These are phyloP conservation scores for Phaethon lepturus DNA, from an alignment of 2,113 vertebrate genomes.

Conservation along the genomic window DNA sequence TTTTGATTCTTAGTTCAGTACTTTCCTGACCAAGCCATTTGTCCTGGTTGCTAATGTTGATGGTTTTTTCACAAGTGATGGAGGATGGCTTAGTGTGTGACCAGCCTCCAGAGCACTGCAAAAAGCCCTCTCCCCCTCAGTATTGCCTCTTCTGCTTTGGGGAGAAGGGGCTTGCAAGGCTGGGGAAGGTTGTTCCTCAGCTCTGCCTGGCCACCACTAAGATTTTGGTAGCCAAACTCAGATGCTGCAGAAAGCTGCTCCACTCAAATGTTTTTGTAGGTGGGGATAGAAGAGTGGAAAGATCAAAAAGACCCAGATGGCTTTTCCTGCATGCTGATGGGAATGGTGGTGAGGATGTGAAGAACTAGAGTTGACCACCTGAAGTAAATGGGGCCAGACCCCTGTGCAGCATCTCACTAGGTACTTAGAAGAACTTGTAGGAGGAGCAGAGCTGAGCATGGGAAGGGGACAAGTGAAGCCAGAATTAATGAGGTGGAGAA, in stretches of 20 bases:
- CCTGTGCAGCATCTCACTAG: neutral
- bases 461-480: neutral
- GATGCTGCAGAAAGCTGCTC: neutral
- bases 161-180: neutral
- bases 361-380: neutral
- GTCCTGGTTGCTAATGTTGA: neutral
- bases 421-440: neutral
- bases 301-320: neutral
- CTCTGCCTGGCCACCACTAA: neutral
- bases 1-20: neutral
- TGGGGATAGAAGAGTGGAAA: neutral
- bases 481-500: neutral
- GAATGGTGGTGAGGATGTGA: neutral
- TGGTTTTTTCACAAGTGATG: neutral
- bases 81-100: accelerated
- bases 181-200: neutral
- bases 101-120: neutral
- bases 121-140: neutral
- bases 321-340: neutral
- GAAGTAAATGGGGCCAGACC: neutral
- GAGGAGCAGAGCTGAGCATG: neutral
- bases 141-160: neutral
- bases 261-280: neutral
- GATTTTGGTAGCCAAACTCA: neutral
- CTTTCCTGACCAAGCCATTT: neutral